Conservation (phyloP, 2,888 invertebrate genomes). For the Saturnia pavonia region DNA sequence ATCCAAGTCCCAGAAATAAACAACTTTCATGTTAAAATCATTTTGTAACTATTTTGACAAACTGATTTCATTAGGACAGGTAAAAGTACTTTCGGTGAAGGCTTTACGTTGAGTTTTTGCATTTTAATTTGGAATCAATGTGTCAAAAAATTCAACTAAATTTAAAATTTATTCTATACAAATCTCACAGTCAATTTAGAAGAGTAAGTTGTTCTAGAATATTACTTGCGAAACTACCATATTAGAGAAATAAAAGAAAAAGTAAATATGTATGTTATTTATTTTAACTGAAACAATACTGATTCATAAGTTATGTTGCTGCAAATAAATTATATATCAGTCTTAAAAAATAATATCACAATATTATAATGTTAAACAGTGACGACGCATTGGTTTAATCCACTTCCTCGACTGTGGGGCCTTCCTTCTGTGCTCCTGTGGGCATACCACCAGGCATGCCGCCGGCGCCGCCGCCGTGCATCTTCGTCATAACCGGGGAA, state of each 20-base stretch:
- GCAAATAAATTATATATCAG: conserved; percentile 17
- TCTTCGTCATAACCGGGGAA: conserved; percentile 81
- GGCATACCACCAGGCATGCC: conserved; percentile 44
- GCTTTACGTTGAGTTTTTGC: too few relatives aligned
- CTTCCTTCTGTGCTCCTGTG: conserved; percentile 34
- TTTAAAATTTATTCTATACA: too few relatives aligned
- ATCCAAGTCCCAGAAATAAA: too few relatives aligned
- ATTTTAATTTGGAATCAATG: too few relatives aligned
- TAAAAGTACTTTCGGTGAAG: too few relatives aligned
- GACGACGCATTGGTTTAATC: conserved; percentile 39
- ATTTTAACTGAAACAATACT: conserved; percentile 1
- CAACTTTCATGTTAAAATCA: too few relatives aligned
- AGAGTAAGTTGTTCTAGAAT: too few relatives aligned
- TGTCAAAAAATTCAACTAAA: too few relatives aligned
- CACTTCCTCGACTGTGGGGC: conserved; percentile 64
- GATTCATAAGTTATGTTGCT: conserved; percentile 4
- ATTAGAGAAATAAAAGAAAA: neutral
- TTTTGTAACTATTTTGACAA: too few relatives aligned
- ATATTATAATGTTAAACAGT: neutral
- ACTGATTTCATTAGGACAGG: too few relatives aligned
- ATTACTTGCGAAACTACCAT: too few relatives aligned
- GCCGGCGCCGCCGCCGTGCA: conserved; percentile 81
- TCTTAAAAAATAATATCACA: conserved; percentile 23
- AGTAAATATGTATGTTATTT: neutral
- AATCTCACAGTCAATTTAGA: too few relatives aligned